phyloP scores from a whole-genome alignment of 1,140 invertebrate species.

The Dolichoris vasculosae region DNA sequence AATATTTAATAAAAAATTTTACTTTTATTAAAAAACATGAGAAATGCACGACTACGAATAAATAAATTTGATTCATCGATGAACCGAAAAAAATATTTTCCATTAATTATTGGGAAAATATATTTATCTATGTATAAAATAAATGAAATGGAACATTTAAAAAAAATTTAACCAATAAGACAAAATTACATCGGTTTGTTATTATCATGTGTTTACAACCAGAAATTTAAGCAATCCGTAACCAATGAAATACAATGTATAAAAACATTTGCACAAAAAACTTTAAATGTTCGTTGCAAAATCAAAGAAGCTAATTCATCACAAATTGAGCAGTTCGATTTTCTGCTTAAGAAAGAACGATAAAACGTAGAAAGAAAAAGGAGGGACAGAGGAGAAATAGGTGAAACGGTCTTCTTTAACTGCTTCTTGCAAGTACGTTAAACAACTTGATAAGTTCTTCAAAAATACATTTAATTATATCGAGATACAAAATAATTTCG shows the following conservation, averaged over 20 bases:
- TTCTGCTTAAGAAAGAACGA: slow-evolving; percentile 2
- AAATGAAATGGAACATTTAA: background rate
- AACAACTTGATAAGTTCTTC: background rate
- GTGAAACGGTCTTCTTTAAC: background rate
- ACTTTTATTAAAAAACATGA: background rate
- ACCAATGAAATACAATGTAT: background rate
- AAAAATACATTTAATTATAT: background rate
- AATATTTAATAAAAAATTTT: background rate
- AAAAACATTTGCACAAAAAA: background rate
- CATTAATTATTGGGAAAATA: too few relatives aligned
- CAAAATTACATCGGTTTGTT: background rate
- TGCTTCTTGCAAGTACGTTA: background rate
- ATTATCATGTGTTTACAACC: background rate
- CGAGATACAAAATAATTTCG: too few relatives aligned
- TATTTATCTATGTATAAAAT: background rate
- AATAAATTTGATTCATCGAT: background rate
- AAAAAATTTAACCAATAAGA: background rate
- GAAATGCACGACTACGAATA: background rate
- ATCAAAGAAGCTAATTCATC: slow-evolving; percentile 4
- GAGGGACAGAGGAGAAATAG: background rate
- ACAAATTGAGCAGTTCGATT: slow-evolving; percentile 1
- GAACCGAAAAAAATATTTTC: too few relatives aligned
- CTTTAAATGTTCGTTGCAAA: background rate
- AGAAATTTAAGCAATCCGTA: background rate
- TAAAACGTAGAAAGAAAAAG: background rate